Evolutionary conservation across 2,797 vertebrate genomes (phyloP).

Genomic region (Scolopax rusticola): DNA sequence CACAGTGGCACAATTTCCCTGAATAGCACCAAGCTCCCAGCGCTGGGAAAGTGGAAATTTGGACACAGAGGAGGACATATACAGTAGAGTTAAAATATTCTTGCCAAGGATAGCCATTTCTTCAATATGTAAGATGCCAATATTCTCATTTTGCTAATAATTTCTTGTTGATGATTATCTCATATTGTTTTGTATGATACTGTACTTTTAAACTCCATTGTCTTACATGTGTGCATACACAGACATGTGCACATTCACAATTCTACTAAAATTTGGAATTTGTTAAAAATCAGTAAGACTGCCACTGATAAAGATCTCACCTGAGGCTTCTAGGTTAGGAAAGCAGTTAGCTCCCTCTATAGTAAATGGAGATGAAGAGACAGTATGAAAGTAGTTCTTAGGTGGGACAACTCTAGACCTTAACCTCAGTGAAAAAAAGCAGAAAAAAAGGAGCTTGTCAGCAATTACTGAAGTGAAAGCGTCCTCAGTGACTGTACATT

Average conservation of each 20-base stretch:
- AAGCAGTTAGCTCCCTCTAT: background rate
- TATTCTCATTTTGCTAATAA: background rate
- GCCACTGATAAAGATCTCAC: background rate
- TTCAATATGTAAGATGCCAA: background rate
- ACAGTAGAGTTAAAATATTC: background rate
- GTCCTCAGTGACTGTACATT: background rate
- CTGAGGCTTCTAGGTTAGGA: background rate
- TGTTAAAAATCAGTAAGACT: background rate
- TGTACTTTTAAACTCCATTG: background rate
- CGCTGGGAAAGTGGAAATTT: background rate
- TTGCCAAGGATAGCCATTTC: background rate
- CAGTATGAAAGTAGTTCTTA: background rate
- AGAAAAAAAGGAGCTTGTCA: background rate
- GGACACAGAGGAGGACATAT: rapidly evolving
- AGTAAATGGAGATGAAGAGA: background rate
- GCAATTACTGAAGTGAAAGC: background rate
- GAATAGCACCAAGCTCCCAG: background rate
- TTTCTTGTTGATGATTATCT: background rate
- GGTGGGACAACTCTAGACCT: background rate
- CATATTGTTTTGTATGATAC: background rate
- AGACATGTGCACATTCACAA: rapidly evolving
- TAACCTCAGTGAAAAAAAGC: background rate
- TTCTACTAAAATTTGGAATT: background rate
- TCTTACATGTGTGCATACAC: background rate
- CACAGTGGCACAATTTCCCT: background rate